These are phyloP conservation scores for western clawed frog (Xenopus tropicalis) DNA, from an alignment of 2,113 vertebrate species.

Conservation along the genomic window DNA sequence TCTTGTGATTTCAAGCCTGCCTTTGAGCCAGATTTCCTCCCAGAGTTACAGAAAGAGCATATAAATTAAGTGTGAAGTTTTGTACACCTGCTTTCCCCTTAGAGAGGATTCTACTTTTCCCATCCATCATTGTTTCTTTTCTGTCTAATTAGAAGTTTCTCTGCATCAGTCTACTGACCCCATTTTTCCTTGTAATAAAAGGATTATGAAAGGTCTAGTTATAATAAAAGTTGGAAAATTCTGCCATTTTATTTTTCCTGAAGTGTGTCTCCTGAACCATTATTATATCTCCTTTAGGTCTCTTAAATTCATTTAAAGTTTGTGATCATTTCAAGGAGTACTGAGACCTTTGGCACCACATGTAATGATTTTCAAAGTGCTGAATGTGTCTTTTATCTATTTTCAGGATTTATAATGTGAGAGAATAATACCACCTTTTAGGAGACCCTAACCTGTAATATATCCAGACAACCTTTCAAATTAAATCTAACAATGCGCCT, in stretches of 20 bases:
- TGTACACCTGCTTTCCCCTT: neutral
- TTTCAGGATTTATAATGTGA: conserved; percentile 18
- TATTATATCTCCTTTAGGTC: neutral
- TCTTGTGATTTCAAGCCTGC: too few species aligned
- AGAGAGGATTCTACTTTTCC: neutral
- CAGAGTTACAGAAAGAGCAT: neutral
- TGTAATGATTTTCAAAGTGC: conserved; percentile 24
- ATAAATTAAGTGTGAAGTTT: neutral
- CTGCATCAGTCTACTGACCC: conserved; percentile 5
- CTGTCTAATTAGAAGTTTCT: conserved; percentile 3
- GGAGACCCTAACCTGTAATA: neutral
- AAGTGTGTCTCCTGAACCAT: conserved; percentile 3
- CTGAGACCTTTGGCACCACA: neutral
- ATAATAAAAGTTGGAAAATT: conserved; percentile 1
- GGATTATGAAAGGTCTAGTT: conserved; percentile 5
- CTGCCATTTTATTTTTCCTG: neutral
- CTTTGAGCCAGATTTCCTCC: neutral
- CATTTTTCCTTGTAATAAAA: neutral
- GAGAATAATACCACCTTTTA: conserved; percentile 1
- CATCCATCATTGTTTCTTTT: neutral
- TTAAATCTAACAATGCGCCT: neutral
- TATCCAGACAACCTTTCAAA: conserved; percentile 1
- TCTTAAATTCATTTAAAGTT: conserved; percentile 10
- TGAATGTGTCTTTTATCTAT: conserved; percentile 20
- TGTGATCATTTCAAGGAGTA: conserved; percentile 6